phyloP scores from a whole-genome alignment of 1,140 invertebrate species.

The fruit fly (Drosophila melanogaster) region DNA sequence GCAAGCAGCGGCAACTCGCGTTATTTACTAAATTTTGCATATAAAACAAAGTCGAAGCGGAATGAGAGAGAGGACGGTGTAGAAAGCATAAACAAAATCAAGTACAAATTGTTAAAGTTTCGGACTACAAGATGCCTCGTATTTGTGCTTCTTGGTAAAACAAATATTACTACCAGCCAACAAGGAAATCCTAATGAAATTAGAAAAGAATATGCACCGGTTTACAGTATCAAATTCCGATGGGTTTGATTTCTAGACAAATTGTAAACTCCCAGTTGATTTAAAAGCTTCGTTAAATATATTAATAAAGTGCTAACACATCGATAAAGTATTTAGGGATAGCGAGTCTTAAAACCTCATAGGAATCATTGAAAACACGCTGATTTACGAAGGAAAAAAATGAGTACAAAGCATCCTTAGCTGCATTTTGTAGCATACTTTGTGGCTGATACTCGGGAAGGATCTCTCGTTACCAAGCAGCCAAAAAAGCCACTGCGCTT shows the following conservation, averaged over 20 bases:
- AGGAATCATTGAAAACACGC: neutral
- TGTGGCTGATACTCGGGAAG: conserved; percentile 28
- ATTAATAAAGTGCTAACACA: neutral
- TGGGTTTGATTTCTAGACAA: too few species aligned
- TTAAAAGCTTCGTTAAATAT: neutral
- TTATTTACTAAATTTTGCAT: conserved; percentile 81
- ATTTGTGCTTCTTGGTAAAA: too few species aligned
- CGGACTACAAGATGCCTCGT: neutral
- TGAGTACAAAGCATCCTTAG: conserved; percentile 11
- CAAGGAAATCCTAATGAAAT: too few species aligned
- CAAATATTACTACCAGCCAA: too few species aligned
- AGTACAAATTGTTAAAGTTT: conserved; percentile 33
- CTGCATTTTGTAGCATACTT: conserved; percentile 32
- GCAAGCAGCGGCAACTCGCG: conserved; percentile 67
- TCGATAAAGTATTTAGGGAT: too few species aligned
- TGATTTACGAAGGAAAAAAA: too few species aligned
- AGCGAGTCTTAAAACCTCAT: too few species aligned
- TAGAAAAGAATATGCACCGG: too few species aligned
- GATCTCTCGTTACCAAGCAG: conserved; percentile 26
- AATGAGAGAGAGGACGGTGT: conserved; percentile 15
- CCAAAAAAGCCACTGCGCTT: conserved; percentile 24
- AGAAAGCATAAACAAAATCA: conserved; percentile 34
- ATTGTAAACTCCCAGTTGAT: too few species aligned
- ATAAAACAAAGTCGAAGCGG: conserved; percentile 50
- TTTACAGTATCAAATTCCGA: too few species aligned